Evolutionary conservation across 2,113 vertebrate genomes (phyloP).

Genomic region (Oryctolagus cuniculus): DNA sequence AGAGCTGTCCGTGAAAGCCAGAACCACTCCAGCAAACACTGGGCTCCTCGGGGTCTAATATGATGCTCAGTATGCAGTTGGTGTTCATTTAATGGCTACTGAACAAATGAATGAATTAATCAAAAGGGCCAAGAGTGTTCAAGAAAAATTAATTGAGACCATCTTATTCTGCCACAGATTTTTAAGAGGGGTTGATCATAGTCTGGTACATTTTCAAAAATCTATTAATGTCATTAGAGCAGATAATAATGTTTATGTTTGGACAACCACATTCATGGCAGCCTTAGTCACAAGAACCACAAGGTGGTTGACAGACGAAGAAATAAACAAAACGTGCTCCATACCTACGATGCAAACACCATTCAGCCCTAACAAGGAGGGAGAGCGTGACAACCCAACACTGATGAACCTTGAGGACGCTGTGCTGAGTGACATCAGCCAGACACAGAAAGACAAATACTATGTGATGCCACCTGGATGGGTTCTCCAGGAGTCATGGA

Average conservation of each 20-base stretch:
- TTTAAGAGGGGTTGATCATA: not conserved
- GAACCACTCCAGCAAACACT: fast-evolving
- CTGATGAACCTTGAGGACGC: not conserved
- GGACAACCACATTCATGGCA: not conserved
- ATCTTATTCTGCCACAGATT: not conserved
- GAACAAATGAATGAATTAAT: not conserved
- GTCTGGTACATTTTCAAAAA: not conserved
- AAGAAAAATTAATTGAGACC: not conserved
- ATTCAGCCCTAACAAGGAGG: not conserved
- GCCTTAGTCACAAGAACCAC: not conserved
- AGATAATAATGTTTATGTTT: not conserved
- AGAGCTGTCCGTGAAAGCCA: not conserved
- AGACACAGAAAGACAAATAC: not conserved
- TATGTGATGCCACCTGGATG: fast-evolving
- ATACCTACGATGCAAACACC: no score
- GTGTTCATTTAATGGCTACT: not conserved
- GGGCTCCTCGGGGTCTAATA: not conserved
- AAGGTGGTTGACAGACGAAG: not conserved
- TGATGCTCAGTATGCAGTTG: not conserved
- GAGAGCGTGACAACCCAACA: not conserved
- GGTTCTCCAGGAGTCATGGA: not conserved
- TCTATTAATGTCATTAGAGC: not conserved
- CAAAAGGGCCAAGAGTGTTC: not conserved
- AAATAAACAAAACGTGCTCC: fast-evolving
- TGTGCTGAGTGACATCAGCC: not conserved